These are phyloP conservation scores for Penaeus japonicus DNA, from an alignment of 1,140 invertebrate species.

Conservation along the genomic window DNA sequence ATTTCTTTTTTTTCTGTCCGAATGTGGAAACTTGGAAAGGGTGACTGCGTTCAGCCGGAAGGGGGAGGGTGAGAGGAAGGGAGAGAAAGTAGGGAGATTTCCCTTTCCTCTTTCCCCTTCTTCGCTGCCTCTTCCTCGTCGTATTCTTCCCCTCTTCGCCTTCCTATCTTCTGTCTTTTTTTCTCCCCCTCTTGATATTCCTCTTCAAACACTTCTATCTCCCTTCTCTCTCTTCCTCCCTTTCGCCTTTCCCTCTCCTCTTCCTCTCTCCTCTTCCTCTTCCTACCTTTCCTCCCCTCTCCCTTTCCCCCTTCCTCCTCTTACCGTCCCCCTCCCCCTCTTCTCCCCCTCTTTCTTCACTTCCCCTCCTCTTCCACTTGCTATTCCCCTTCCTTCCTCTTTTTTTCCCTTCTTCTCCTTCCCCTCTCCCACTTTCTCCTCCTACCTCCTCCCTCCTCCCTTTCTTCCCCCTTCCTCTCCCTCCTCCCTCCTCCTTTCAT, in stretches of 20 bases:
- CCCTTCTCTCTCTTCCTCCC: background rate
- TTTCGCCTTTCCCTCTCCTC: background rate
- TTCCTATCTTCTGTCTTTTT: background rate
- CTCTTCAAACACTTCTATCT: background rate
- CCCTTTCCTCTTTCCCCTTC: no score
- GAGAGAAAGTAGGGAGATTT: no score
- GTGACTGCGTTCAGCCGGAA: no score
- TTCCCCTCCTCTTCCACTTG: background rate
- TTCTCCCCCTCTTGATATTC: background rate
- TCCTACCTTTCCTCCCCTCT: no score
- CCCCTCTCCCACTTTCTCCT: background rate
- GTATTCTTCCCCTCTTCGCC: background rate
- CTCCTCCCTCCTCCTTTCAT: background rate
- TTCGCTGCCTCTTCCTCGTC: no score
- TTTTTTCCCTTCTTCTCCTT: background rate
- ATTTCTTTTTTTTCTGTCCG: no score
- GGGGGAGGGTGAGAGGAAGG: background rate
- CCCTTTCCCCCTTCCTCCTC: background rate
- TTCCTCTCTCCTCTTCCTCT: background rate
- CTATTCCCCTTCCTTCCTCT: background rate
- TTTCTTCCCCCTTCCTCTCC: background rate
- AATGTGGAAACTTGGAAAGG: no score
- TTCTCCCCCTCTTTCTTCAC: background rate
- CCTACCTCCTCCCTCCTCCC: conserved; percentile 1
- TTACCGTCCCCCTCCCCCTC: background rate